Evolutionary conservation across 2,113 vertebrate genomes (phyloP).

Genomic region (Lampris incognitus): DNA sequence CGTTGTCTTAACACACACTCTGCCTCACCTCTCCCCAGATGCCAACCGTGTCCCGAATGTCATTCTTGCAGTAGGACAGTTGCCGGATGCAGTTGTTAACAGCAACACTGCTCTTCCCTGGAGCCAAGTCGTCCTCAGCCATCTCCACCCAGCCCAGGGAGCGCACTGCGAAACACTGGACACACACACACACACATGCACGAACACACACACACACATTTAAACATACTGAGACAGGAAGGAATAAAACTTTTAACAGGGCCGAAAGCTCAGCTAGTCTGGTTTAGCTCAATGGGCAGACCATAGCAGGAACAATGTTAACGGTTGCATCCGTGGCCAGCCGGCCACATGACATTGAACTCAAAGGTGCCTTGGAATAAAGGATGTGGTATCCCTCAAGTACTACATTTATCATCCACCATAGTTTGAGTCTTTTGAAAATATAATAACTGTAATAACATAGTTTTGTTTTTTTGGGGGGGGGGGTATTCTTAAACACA

Average conservation of each 20-base stretch:
- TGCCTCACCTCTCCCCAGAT: slow-evolving; percentile 98
- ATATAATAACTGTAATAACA: too few species aligned
- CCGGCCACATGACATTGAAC: too few species aligned
- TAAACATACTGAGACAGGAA: background rate
- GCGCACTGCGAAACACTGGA: slow-evolving; percentile 94
- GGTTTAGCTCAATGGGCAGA: too few species aligned
- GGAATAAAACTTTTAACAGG: background rate
- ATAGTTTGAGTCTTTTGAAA: too few species aligned
- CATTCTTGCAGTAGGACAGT: slow-evolving; percentile 97
- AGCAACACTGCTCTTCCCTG: slow-evolving; percentile 96
- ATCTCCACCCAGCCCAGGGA: slow-evolving; percentile 99
- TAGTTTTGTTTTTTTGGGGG: too few species aligned
- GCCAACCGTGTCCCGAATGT: slow-evolving; percentile 97
- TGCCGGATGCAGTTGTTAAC: slow-evolving; percentile 99
- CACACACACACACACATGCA: slow-evolving; percentile 6
- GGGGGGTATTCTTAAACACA: too few species aligned
- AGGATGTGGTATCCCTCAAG: too few species aligned
- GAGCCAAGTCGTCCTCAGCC: slow-evolving; percentile 96
- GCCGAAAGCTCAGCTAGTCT: background rate
- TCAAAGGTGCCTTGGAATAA: too few species aligned
- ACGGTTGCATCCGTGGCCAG: too few species aligned
- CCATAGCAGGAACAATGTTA: too few species aligned
- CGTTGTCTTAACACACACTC: background rate
- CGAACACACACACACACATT: slow-evolving; percentile 10
- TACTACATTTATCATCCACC: too few species aligned